Percentiles rank a stretch among this genome's conserved stretches.
Evolutionary conservation across 2,113 vertebrate genomes (phyloP).

Genomic region (Pelodiscus sinensis): DNA sequence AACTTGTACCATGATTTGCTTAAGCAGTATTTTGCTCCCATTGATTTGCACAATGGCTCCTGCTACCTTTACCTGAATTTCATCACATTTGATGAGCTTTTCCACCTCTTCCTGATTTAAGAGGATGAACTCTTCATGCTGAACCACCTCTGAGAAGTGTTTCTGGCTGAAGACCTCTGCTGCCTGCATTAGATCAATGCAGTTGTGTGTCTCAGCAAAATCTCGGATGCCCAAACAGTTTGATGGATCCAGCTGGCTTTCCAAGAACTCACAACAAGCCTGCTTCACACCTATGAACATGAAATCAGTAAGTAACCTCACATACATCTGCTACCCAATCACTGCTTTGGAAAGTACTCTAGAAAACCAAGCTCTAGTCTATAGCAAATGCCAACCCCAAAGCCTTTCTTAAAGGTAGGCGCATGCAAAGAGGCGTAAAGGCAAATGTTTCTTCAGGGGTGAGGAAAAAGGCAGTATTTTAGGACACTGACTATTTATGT

Average conservation of each 20-base stretch:
- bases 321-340: slow-evolving; percentile 19
- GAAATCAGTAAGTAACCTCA: slow-evolving; percentile 61
- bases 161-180: slow-evolving; percentile 98
- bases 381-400: slow-evolving; percentile 7
- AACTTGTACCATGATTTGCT: background rate
- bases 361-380: slow-evolving; percentile 15
- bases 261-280: slow-evolving; percentile 98
- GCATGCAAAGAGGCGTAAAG: background rate
- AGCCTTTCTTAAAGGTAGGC: background rate
- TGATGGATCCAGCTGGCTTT: slow-evolving; percentile 96
- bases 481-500: background rate
- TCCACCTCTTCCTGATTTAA: slow-evolving; percentile 96
- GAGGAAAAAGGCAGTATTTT: accelerated
- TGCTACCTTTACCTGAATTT: slow-evolving; percentile 91
- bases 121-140: slow-evolving; percentile 98
- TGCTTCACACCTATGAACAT: slow-evolving; percentile 92
- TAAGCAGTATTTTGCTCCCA: background rate
- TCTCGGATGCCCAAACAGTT: slow-evolving; percentile 99
- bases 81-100: slow-evolving; percentile 97
- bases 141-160: slow-evolving; percentile 97
- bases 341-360: slow-evolving; percentile 45
- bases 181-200: slow-evolving; percentile 96
- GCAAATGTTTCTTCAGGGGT: background rate
- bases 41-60: slow-evolving; percentile 15
- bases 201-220: slow-evolving; percentile 99